These are phyloP conservation scores for Eurytoma californica DNA, from an alignment of 2,888 invertebrate species.

Conservation along the genomic window DNA sequence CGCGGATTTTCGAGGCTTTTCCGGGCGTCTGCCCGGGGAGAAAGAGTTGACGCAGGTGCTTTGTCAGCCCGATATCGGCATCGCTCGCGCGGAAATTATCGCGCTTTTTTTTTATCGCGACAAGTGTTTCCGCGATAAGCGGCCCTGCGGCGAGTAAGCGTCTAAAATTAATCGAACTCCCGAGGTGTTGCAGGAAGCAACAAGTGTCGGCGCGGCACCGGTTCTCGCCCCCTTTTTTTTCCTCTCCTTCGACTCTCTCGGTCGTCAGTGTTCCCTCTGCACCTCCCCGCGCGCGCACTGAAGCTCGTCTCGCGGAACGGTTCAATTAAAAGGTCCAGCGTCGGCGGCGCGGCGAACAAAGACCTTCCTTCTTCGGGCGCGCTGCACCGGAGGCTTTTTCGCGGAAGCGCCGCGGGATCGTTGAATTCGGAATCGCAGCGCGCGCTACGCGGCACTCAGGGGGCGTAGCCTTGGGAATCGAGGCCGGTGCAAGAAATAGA, in stretches of 20 bases:
- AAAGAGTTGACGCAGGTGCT: slow-evolving; percentile 18
- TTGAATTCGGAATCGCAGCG: too few relatives aligned
- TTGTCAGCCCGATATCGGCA: slow-evolving; percentile 5
- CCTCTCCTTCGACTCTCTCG: slow-evolving; percentile 7
- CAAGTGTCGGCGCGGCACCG: slow-evolving; percentile 33
- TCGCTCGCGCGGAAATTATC: slow-evolving; percentile 4
- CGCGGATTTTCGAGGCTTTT: too few relatives aligned
- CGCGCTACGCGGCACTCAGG: too few relatives aligned
- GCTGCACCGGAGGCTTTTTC: too few relatives aligned
- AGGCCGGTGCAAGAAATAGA: too few relatives aligned
- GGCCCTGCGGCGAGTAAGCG: too few relatives aligned
- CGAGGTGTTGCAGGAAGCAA: slow-evolving; percentile 27
- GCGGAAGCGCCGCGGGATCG: too few relatives aligned
- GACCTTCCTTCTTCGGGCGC: not conserved
- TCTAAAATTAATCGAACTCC: not conserved
- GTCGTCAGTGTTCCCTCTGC: not conserved
- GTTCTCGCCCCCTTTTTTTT: not conserved
- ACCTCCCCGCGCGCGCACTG: not conserved
- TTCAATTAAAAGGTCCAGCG: slow-evolving; percentile 52
- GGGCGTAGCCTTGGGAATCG: too few relatives aligned
- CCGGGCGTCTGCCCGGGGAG: too few relatives aligned
- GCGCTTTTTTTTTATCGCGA: slow-evolving; percentile 24
- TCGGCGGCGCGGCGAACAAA: not conserved
- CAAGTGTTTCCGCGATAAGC: too few relatives aligned
- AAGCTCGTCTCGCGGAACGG: slow-evolving; percentile 41